A percentile compares a stretch with the other conserved stretches of the same genome.
These are phyloP conservation scores for Dolichopus griseipennis DNA, from an alignment of 2,888 invertebrate species.

Conservation along the genomic window DNA sequence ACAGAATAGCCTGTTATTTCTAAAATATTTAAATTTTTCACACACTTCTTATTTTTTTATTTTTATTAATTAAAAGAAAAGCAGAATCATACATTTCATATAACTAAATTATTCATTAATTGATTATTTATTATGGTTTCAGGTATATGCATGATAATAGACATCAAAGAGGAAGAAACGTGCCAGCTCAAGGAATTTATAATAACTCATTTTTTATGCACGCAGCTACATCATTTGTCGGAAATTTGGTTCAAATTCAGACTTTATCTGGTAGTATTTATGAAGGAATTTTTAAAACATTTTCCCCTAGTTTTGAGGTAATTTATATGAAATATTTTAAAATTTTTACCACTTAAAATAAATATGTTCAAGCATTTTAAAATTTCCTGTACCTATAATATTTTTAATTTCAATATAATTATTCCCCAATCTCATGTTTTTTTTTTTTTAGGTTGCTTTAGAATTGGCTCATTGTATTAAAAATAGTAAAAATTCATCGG, in stretches of 20 bases:
- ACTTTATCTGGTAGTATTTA: slow-evolving; percentile 75
- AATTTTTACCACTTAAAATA: background rate
- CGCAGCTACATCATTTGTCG: slow-evolving; percentile 76
- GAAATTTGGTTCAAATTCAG: slow-evolving; percentile 70
- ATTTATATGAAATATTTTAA: slow-evolving; percentile 27
- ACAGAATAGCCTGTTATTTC: too few species aligned
- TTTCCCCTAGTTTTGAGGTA: slow-evolving; percentile 79
- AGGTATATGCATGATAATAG: slow-evolving; percentile 38
- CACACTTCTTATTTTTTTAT: too few species aligned
- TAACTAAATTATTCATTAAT: too few species aligned
- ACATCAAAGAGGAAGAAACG: slow-evolving; percentile 51
- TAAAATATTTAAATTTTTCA: too few species aligned
- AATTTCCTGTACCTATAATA: slow-evolving; percentile 9
- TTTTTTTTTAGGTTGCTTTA: slow-evolving; percentile 53
- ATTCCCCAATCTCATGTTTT: background rate
- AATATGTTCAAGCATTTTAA: slow-evolving; percentile 9
- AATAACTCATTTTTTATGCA: slow-evolving; percentile 86
- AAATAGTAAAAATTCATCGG: slow-evolving; percentile 31
- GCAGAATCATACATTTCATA: too few species aligned
- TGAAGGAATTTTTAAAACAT: slow-evolving; percentile 85
- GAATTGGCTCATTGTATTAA: slow-evolving; percentile 70
- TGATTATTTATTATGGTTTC: slow-evolving; percentile 4
- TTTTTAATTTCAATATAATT: background rate
- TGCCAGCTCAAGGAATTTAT: slow-evolving; percentile 77
- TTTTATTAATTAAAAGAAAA: too few species aligned